Conservation (phyloP, 2,888 invertebrate species). For the Hypselothyrea guttata region DNA sequence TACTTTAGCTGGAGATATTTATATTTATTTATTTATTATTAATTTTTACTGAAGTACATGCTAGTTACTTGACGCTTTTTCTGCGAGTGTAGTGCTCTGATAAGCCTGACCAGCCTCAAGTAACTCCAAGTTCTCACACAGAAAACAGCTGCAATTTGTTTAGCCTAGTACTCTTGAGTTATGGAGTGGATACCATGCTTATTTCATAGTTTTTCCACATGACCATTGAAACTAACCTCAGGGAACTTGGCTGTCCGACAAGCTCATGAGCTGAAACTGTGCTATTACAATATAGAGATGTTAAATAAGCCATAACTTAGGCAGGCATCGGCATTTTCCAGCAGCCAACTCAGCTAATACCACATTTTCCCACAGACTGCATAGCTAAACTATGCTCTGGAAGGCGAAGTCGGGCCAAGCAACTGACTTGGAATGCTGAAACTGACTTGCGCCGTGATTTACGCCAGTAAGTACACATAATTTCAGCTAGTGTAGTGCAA, state of each 20-base stretch:
- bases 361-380: too few species aligned
- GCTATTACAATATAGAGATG: too few species aligned
- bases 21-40: too few species aligned
- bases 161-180: background rate
- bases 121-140: background rate
- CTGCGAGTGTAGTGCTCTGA: background rate
- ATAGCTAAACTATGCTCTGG: too few species aligned
- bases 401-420: too few species aligned
- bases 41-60: too few species aligned
- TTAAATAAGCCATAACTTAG: too few species aligned
- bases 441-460: conserved; percentile 2
- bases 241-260: background rate
- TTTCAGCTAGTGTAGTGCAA: conserved; percentile 14
- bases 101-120: background rate
- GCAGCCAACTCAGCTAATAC: background rate
- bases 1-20: too few species aligned
- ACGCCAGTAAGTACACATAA: conserved; percentile 8
- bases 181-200: background rate
- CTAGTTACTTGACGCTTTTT: too few species aligned
- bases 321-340: too few species aligned
- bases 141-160: background rate
- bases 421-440: background rate
- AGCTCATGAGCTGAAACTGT: too few species aligned
- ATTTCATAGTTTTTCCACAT: background rate
- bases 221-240: background rate